Percentiles rank a stretch among this genome's conserved stretches.
Conservation (phyloP, 2,888 invertebrate species). For the Mythimna vitellina region DNA sequence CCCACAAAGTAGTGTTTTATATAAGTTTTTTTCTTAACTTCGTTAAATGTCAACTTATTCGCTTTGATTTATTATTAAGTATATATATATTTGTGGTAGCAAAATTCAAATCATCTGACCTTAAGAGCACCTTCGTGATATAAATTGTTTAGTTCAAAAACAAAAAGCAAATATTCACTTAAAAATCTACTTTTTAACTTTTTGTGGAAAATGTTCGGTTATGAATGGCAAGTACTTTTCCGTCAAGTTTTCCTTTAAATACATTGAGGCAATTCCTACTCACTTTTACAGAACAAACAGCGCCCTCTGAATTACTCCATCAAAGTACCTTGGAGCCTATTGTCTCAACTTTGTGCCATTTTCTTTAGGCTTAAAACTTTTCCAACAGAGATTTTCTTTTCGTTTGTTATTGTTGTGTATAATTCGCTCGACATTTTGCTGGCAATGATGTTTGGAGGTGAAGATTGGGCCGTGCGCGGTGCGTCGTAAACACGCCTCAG, state of each 20-base stretch:
- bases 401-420: constrained; percentile 76
- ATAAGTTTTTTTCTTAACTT: neutral
- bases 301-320: constrained; percentile 42
- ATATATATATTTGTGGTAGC: neutral
- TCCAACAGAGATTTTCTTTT: constrained; percentile 66
- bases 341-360: constrained; percentile 64
- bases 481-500: constrained; percentile 82
- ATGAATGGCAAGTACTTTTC: constrained; percentile 51
- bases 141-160: neutral
- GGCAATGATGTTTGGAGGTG: constrained; percentile 72
- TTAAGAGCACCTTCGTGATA: neutral
- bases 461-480: constrained; percentile 74
- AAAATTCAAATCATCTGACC: neutral
- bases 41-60: neutral
- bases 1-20: neutral
- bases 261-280: constrained; percentile 40
- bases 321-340: constrained; percentile 56
- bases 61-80: neutral
- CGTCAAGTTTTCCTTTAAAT: constrained; percentile 55
- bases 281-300: constrained; percentile 56
- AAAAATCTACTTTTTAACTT: constrained; percentile 14
- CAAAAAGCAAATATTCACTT: constrained; percentile 11
- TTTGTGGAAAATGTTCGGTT: constrained; percentile 31
- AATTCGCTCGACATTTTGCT: constrained; percentile 72
- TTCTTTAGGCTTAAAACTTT: constrained; percentile 64